Conservation (phyloP, 2,888 invertebrate genomes). For the Acronicta psi region DNA sequence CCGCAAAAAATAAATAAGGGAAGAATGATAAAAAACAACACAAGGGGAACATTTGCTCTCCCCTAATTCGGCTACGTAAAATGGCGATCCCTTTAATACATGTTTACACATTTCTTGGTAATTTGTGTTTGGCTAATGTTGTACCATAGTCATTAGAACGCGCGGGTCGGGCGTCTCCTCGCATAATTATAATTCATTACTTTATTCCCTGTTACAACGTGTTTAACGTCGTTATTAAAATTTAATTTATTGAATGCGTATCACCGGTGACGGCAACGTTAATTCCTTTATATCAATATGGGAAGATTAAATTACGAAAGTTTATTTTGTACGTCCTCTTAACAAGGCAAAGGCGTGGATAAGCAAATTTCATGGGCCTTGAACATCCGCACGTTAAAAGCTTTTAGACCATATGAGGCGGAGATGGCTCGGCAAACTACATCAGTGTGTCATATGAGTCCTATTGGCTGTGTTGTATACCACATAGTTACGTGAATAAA, state of each 20-base stretch:
- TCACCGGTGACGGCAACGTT: slow-evolving; percentile 23
- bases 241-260: slow-evolving; percentile 53
- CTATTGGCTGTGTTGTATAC: slow-evolving; percentile 52
- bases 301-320: slow-evolving; percentile 48
- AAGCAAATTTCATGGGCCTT: slow-evolving; percentile 34
- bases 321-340: slow-evolving; percentile 32
- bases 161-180: slow-evolving; percentile 68
- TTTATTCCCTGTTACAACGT: slow-evolving; percentile 69
- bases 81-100: slow-evolving; percentile 79
- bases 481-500: slow-evolving; percentile 70
- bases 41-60: slow-evolving; percentile 61
- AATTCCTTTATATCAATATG: slow-evolving; percentile 41
- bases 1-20: slow-evolving; percentile 43
- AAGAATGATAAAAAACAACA: slow-evolving; percentile 55
- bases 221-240: slow-evolving; percentile 67
- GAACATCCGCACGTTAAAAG: slow-evolving; percentile 20
- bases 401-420: slow-evolving; percentile 44
- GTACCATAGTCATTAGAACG: slow-evolving; percentile 80
- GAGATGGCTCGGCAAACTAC: slow-evolving; percentile 44
- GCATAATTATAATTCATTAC: slow-evolving; percentile 85
- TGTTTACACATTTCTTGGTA: slow-evolving; percentile 84
- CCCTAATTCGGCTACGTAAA: slow-evolving; percentile 70
- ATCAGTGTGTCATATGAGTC: slow-evolving; percentile 46
- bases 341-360: slow-evolving; percentile 31
- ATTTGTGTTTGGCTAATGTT: slow-evolving; percentile 86